These are phyloP conservation scores for Chionoecetes opilio DNA, from an alignment of 1,140 invertebrate genomes.

Conservation along the genomic window DNA sequence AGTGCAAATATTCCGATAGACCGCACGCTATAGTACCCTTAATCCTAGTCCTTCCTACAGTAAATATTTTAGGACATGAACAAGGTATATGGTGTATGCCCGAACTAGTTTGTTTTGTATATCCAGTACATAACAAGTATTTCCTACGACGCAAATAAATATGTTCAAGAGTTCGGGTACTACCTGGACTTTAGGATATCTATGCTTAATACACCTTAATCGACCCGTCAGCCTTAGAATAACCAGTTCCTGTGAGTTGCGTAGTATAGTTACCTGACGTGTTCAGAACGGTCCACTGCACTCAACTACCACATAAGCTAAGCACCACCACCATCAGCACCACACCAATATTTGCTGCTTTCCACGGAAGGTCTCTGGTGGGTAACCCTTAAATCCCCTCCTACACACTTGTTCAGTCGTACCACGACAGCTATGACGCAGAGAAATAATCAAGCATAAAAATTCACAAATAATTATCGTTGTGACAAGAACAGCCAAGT, in stretches of 20 bases:
- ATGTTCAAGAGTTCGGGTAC: background rate
- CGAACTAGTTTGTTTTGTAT: no score
- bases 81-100: no score
- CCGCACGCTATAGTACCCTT: no score
- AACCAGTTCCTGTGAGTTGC: background rate
- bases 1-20: no score
- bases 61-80: no score
- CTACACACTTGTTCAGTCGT: background rate
- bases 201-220: background rate
- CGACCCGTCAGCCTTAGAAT: background rate
- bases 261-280: background rate
- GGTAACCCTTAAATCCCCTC: background rate
- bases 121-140: no score
- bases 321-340: background rate
- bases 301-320: background rate
- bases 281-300: background rate
- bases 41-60: no score
- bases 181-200: background rate
- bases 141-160: no score
- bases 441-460: conserved; percentile 6
- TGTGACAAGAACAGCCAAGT: background rate
- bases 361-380: background rate
- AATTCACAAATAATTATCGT: no score
- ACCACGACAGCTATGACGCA: background rate
- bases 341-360: background rate